Percentiles rank a stretch among this genome's conserved stretches.
These are phyloP conservation scores for Tragelaphus buxtoni DNA, from an alignment of 2,113 vertebrate species.

Conservation along the genomic window DNA sequence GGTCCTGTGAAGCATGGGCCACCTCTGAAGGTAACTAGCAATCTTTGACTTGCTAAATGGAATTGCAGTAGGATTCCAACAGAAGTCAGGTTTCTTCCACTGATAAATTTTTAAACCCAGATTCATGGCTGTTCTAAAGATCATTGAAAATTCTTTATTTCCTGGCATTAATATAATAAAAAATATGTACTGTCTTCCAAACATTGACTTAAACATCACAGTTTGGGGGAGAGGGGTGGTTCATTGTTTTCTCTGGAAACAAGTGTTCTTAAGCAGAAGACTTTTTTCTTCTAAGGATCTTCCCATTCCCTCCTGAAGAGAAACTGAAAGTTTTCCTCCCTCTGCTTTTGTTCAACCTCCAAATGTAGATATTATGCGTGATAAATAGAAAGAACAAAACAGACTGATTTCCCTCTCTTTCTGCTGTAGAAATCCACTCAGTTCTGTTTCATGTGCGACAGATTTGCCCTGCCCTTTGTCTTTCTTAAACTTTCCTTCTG, in stretches of 20 bases:
- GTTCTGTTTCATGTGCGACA: neutral
- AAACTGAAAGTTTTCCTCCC: neutral
- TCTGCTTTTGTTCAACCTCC: neutral
- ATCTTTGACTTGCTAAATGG: neutral
- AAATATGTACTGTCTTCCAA: neutral
- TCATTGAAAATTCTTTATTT: neutral
- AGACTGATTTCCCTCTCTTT: neutral
- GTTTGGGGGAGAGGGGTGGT: neutral
- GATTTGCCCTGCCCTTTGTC: neutral
- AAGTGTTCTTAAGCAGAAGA: neutral
- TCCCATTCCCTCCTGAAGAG: neutral
- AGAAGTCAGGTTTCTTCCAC: neutral
- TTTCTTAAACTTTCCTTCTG: neutral
- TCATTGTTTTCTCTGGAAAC: neutral
- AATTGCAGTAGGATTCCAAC: neutral
- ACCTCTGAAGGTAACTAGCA: neutral
- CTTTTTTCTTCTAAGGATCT: neutral
- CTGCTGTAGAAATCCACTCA: neutral
- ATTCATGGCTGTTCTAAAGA: neutral
- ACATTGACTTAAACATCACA: neutral
- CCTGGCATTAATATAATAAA: neutral
- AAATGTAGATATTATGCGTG: neutral
- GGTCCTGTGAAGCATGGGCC: neutral
- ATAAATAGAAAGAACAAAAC: neutral
- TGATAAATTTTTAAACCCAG: neutral